phyloP scores from a whole-genome alignment of 2,113 vertebrate species.

The Pomatostomus ruficeps region DNA sequence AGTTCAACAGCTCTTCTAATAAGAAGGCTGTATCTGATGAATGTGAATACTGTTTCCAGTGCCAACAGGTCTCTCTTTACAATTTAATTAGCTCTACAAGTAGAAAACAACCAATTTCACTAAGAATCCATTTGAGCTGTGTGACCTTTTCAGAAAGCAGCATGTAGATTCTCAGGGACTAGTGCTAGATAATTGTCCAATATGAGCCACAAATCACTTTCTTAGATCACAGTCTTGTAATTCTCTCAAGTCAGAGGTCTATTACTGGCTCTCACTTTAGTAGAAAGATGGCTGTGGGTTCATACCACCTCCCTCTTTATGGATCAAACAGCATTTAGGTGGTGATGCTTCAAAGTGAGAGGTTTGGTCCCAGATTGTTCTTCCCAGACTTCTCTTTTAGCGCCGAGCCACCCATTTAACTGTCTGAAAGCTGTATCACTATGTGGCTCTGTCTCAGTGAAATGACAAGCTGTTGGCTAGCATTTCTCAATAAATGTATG shows the following conservation, averaged over 20 bases:
- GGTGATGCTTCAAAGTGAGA: neutral
- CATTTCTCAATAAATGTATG: neutral
- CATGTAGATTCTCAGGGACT: neutral
- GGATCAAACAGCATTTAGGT: neutral
- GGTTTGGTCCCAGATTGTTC: neutral
- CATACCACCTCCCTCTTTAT: rapidly evolving
- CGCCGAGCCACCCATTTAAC: neutral
- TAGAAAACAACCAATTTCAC: neutral
- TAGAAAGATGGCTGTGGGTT: neutral
- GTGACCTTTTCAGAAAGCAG: neutral
- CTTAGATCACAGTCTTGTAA: neutral
- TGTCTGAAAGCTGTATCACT: neutral
- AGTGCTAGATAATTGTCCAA: neutral
- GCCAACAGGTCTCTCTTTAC: neutral
- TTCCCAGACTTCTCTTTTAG: neutral
- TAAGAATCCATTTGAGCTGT: neutral
- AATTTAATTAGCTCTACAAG: neutral
- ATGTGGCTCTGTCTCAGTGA: neutral
- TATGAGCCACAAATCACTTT: neutral
- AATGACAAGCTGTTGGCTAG: neutral
- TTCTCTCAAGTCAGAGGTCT: neutral
- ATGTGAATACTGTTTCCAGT: neutral
- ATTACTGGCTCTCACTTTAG: neutral
- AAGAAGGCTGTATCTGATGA: neutral
- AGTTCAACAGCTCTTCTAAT: neutral